Base-by-base conservation (phyloP, 2,113 vertebrate species). In the Trichomycterus rosablanca region DNA sequence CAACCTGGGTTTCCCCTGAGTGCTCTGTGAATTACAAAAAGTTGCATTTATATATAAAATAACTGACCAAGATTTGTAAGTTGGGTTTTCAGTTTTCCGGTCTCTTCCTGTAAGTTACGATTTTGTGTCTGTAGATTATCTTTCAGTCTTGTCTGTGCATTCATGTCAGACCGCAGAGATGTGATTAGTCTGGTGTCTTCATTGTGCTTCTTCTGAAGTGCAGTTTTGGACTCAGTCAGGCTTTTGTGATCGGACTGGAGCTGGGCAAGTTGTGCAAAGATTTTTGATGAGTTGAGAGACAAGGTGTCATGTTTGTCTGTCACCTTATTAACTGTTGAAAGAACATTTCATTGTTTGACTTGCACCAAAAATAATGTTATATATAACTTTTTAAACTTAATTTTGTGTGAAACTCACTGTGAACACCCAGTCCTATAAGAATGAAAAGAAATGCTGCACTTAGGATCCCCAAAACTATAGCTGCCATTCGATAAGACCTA, bases 21-120 rank as follows among this genome's bases (percentile, higher is more conserved):
- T n/a, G n/a, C n/a, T n/a, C n/a, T n/a, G n/a, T n/a, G n/a, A n/a
- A n/a, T n/a, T n/a, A n/a, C n/a, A n/a, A n/a, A n/a, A n/a, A n/a
- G n/a, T n/a, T n/a, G n/a, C n/a, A n/a, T n/a, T n/a, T n/a, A n/a
- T n/a, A n/a, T n/a, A n/a, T n/a, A n/a, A n/a, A 42, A 43, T 45
- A 4, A 50, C 80, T 74, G 48, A 87, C 85, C 60, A 2, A 82
- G 15, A 69, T 83, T 63, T 7, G 57, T 70, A 2, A 87, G 4
- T 28, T 78, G 68, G 40, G 77, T 68, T 56, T 66, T 23, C 10
- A 84, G 52, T 4, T 57, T 46, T 20, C 14, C 12, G 61, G 50
- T 78, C 1, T 79, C 70, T 7, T 3, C 54, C 1, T 20, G 35
- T 22, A 82, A 59, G 5, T 2, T 24, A 49, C 70, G 53, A 4